Evolutionary conservation across 1,140 invertebrate genomes (phyloP), one percentile per base, ranked within the genome.

Genomic region (Eumaeus atala): DNA sequence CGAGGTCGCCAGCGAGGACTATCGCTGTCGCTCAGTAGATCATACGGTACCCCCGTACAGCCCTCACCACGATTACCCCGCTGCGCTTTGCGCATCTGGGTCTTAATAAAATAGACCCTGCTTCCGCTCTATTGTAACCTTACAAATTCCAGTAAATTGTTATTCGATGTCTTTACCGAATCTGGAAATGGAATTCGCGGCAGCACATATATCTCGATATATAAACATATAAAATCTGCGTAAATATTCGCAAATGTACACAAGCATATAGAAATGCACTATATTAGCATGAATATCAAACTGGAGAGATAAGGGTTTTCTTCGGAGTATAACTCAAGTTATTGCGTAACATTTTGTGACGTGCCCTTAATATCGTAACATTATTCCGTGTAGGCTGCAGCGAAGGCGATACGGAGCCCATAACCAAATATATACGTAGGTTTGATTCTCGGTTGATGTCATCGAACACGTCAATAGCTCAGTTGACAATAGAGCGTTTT

Each of bases 361-460:
- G 40, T 44, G 40, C 40, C 40, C 40, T 44, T 44, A 44, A 44
- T 44, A 44, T 44, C 40, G 40, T 44, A 44, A 44, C 40, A 44
- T 17, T 37, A 37, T 37, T 44, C 33, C 18, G 61, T 40, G 67
- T 69, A 61, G 67, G 67, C 34, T 53, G 61, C 56, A 48, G 48
- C 58, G 67, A 59, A 59, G 67, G 67, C 64, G 66, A 60, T 16
- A 9, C 40, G 14, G 40, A 55, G 52, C 54, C 51, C 61, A 61
- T 62, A 65, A 62, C 63, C 66, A 62, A 67, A 67, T 64, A 64
- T 50, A 57, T 53, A 69, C 52, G 64, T 66, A 62, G 64, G 59
- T 69, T 66, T 59, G 63, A 66, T 58, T 66, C 61, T 56, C 51
- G 50, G 34, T 49, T 69, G 67, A 69, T 69, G 64, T 69, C 67